Evolutionary conservation across 1,140 invertebrate species (phyloP).

Genomic region (Lutraria rhynchaena): DNA sequence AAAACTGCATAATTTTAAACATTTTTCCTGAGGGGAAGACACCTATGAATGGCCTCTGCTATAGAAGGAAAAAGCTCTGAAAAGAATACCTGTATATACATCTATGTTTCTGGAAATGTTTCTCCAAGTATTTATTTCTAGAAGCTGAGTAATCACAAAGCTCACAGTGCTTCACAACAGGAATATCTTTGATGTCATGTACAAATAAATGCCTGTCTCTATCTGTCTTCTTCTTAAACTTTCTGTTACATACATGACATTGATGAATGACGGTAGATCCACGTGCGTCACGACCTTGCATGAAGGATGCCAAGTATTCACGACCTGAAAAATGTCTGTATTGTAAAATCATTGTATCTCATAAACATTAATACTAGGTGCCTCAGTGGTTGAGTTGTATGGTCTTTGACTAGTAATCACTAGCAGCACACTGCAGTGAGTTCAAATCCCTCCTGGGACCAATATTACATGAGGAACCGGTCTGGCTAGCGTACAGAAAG

Average conservation of each 20-base stretch:
- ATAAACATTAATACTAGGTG: too few relatives aligned
- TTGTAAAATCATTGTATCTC: too few relatives aligned
- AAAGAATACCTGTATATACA: slow-evolving; percentile 75
- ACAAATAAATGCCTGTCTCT: slow-evolving; percentile 81
- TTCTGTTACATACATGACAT: slow-evolving; percentile 82
- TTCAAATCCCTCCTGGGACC: too few relatives aligned
- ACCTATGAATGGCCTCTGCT: too few relatives aligned
- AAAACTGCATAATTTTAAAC: too few relatives aligned
- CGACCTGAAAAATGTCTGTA: slow-evolving; percentile 36
- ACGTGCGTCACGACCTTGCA: slow-evolving; percentile 59
- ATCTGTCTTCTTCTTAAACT: slow-evolving; percentile 82
- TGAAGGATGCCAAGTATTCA: slow-evolving; percentile 77
- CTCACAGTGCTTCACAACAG: slow-evolving; percentile 76
- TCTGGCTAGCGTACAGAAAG: too few relatives aligned
- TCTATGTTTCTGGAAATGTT: slow-evolving; percentile 80
- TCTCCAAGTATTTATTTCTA: slow-evolving; percentile 78
- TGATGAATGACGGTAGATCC: slow-evolving; percentile 79
- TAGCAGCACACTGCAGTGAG: too few relatives aligned
- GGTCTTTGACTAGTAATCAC: too few relatives aligned
- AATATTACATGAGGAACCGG: too few relatives aligned
- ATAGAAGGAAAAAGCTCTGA: too few relatives aligned
- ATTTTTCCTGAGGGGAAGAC: too few relatives aligned
- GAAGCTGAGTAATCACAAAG: slow-evolving; percentile 80
- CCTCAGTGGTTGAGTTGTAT: too few relatives aligned
- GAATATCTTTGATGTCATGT: slow-evolving; percentile 79